Conservation (phyloP, 2,113 vertebrate species). For the Anolis carolinensis region DNA sequence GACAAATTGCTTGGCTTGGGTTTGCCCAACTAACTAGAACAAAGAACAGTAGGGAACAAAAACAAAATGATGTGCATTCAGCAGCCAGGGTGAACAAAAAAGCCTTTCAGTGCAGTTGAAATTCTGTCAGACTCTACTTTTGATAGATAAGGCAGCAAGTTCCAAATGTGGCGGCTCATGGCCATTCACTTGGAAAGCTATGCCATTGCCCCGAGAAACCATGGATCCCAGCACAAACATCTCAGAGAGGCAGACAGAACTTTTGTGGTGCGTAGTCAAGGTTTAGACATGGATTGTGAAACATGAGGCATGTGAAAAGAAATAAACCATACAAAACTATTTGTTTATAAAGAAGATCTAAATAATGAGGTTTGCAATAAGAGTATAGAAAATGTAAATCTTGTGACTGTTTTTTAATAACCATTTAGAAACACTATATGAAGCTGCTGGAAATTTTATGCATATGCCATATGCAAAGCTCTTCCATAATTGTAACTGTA, state of each 20-base stretch:
- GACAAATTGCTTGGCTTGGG: conserved; percentile 14
- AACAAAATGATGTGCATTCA: conserved; percentile 1
- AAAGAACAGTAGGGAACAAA: conserved; percentile 20
- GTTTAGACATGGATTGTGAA: conserved; percentile 24
- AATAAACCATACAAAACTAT: conserved; percentile 14
- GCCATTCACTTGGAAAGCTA: not conserved
- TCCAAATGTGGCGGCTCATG: accelerated
- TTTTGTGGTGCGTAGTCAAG: not conserved
- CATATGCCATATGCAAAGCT: not conserved
- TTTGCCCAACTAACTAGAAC: not conserved
- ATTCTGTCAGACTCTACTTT: conserved; percentile 30
- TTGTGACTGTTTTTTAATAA: conserved; percentile 4
- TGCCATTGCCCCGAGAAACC: conserved; percentile 8
- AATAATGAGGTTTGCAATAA: not conserved
- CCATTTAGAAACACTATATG: too few species aligned
- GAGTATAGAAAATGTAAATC: not conserved
- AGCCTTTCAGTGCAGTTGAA: conserved; percentile 15
- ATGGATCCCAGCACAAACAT: not conserved
- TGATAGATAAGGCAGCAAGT: conserved; percentile 10
- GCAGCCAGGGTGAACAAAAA: conserved; percentile 21
- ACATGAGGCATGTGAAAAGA: not conserved
- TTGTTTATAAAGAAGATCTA: conserved; percentile 25
- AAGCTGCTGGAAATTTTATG: not conserved
- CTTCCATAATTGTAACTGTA: not conserved
- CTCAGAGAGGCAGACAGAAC: not conserved